Conservation (phyloP, 2,113 vertebrate species). For the Hepsetus odoe region DNA sequence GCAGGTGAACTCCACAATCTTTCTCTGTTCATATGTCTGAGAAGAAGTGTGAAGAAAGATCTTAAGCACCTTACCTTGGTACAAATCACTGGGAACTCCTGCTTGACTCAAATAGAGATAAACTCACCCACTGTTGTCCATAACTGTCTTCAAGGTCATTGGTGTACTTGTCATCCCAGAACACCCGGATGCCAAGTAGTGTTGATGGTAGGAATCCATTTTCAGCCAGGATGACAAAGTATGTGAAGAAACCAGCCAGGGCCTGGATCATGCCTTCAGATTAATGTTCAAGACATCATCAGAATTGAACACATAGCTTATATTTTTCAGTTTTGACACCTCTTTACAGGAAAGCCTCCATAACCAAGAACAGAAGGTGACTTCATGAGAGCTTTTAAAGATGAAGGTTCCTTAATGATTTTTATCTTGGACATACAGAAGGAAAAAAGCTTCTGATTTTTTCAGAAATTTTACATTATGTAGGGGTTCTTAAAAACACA, state of each 20-base stretch:
- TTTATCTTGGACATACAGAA: background rate
- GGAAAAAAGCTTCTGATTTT: too few relatives aligned
- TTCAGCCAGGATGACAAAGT: conserved; percentile 62
- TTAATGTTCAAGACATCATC: background rate
- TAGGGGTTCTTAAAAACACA: too few relatives aligned
- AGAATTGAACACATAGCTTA: background rate
- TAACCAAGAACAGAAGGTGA: background rate
- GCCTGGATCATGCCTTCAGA: conserved; percentile 87
- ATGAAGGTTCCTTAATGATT: background rate
- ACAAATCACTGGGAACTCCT: background rate
- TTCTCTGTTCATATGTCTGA: conserved; percentile 87
- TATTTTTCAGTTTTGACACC: background rate
- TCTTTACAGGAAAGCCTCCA: background rate
- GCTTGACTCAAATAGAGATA: background rate
- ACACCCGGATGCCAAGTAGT: conserved; percentile 78
- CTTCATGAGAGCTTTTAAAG: background rate
- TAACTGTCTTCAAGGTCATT: conserved; percentile 82
- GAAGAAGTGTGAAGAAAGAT: conserved; percentile 7
- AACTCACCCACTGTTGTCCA: conserved; percentile 75
- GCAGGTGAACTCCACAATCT: conserved; percentile 88
- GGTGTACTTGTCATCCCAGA: conserved; percentile 82
- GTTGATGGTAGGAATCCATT: conserved; percentile 69
- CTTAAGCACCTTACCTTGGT: background rate
- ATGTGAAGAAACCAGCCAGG: conserved; percentile 84
- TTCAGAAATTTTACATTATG: too few relatives aligned